phyloP scores from a whole-genome alignment of 2,888 invertebrate species.

The Therioaphis trifolii region DNA sequence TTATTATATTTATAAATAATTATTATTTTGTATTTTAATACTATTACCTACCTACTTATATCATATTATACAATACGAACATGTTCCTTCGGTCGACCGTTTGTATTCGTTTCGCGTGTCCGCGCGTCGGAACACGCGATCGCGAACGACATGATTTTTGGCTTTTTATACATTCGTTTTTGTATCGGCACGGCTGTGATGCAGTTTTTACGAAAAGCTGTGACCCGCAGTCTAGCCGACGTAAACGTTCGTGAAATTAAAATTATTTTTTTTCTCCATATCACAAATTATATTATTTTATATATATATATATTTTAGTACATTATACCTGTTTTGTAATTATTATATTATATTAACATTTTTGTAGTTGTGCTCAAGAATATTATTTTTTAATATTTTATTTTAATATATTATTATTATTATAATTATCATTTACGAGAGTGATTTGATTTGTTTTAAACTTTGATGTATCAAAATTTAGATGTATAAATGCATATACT shows the following conservation, averaged over 20 bases:
- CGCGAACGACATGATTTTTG: conserved; percentile 20
- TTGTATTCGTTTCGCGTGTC: conserved; percentile 9
- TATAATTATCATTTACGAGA: conserved; percentile 16
- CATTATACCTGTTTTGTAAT: conserved; percentile 22
- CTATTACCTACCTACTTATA: not conserved
- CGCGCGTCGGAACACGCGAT: conserved; percentile 3
- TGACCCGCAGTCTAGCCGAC: conserved; percentile 3
- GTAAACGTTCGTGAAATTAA: conserved; percentile 34
- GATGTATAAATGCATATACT: not conserved
- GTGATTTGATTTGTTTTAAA: conserved; percentile 53
- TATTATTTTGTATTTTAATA: not conserved
- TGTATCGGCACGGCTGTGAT: not conserved
- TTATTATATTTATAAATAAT: conserved; percentile 35
- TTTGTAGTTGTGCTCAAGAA: conserved; percentile 58
- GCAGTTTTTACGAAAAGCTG: not conserved
- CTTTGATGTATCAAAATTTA: conserved; percentile 45
- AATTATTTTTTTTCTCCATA: conserved; percentile 33
- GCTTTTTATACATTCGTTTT: conserved; percentile 6
- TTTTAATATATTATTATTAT: conserved; percentile 23
- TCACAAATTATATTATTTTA: not conserved
- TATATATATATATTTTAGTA: no score
- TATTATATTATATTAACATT: conserved; percentile 43
- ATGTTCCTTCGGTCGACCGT: conserved; percentile 59
- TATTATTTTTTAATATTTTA: conserved; percentile 39
- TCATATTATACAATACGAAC: conserved; percentile 43